A percentile compares a stretch with the other conserved stretches of the same genome.
These are phyloP conservation scores for Brachynemurus nebulosus DNA, from an alignment of 2,888 invertebrate species.

Conservation along the genomic window DNA sequence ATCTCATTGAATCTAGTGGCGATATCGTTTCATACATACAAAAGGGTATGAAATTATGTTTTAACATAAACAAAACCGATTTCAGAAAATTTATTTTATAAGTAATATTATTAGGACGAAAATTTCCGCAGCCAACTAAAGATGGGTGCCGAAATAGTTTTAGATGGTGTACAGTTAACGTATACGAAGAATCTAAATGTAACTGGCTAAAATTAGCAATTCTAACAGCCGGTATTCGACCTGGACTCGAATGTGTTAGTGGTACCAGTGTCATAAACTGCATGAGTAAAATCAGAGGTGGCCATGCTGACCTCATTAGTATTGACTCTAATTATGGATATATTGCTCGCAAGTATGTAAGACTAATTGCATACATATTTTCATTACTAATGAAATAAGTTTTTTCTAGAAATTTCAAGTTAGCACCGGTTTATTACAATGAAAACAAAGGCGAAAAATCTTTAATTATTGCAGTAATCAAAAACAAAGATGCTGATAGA, in stretches of 20 bases:
- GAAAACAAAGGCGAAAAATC: constrained; percentile 34
- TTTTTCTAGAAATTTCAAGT: constrained; percentile 36
- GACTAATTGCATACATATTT: constrained; percentile 21
- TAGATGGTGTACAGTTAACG: constrained; percentile 46
- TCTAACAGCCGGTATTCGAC: constrained; percentile 42
- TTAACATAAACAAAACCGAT: no score
- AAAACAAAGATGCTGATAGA: constrained; percentile 25
- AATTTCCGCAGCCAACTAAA: constrained; percentile 15
- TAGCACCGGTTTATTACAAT: constrained; percentile 41
- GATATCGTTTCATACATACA: no score
- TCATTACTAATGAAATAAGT: no score
- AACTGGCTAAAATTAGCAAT: constrained; percentile 41
- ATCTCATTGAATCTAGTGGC: no score
- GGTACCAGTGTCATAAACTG: constrained; percentile 37
- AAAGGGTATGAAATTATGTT: no score
- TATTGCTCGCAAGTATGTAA: constrained; percentile 46
- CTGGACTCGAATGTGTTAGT: constrained; percentile 38
- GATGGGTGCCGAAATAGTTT: constrained; percentile 21
- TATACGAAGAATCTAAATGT: constrained; percentile 43
- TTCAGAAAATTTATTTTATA: no score
- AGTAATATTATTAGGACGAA: constrained; percentile 15
- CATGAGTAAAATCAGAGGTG: constrained; percentile 35
- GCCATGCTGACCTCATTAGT: constrained; percentile 41
- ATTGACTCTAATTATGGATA: constrained; percentile 49
- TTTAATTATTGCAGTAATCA: constrained; percentile 41